A percentile compares a stretch with the other conserved stretches of the same genome.
Evolutionary conservation across 2,888 invertebrate species (phyloP).

Genomic region (Pyrrhosoma nymphula): DNA sequence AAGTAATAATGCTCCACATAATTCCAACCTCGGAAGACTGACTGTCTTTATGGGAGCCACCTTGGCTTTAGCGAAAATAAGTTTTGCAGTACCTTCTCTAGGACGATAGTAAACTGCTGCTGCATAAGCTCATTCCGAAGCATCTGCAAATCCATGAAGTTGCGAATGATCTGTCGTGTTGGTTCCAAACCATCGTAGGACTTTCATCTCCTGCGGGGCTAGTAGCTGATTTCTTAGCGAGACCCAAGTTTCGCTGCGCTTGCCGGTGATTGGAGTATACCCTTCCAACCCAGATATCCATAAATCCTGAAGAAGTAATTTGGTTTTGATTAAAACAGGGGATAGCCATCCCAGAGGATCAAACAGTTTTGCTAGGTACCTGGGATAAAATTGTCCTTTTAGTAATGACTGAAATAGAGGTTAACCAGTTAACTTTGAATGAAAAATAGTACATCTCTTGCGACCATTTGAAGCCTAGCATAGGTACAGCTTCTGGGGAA

Average conservation of each 20-base stretch:
- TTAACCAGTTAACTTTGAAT: background rate
- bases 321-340: background rate
- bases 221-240: background rate
- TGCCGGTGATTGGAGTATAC: background rate
- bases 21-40: no score
- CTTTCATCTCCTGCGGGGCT: background rate
- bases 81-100: no score
- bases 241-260: background rate
- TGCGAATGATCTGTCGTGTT: background rate
- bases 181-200: background rate
- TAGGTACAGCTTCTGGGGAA: background rate
- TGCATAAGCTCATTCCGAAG: background rate
- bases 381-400: background rate
- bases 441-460: background rate
- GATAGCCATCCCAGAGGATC: background rate
- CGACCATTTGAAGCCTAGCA: background rate
- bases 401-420: background rate
- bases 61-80: no score
- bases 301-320: background rate
- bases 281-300: background rate
- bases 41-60: no score
- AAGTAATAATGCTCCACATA: no score
- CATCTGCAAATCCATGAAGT: background rate
- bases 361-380: background rate
- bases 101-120: background rate